Conservation (phyloP, 2,888 invertebrate genomes). For the Agrochola macilenta region DNA sequence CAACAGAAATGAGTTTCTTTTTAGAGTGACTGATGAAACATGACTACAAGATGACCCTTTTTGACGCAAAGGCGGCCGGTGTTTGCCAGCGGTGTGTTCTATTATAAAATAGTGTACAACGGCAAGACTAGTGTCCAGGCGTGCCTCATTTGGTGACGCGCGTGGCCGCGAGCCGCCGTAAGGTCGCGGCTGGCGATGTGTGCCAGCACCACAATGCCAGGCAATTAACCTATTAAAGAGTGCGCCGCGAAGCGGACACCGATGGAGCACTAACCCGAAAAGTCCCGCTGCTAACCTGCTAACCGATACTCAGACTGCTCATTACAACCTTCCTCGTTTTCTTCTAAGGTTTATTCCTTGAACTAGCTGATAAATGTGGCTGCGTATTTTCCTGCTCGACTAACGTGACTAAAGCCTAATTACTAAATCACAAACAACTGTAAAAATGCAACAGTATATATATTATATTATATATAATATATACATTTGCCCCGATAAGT, state of each 20-base stretch:
- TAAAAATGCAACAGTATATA: slow-evolving; percentile 26
- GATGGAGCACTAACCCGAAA: slow-evolving; percentile 84
- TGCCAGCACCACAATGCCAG: slow-evolving; percentile 89
- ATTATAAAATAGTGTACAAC: slow-evolving; percentile 57
- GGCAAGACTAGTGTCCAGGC: slow-evolving; percentile 71
- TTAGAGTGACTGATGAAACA: slow-evolving; percentile 43
- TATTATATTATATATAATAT: too few relatives aligned
- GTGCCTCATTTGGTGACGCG: slow-evolving; percentile 81
- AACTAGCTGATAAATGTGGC: slow-evolving; percentile 21
- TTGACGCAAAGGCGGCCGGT: slow-evolving; percentile 36
- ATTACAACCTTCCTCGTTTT: slow-evolving; percentile 34
- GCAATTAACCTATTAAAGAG: slow-evolving; percentile 90
- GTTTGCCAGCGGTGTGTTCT: slow-evolving; percentile 51
- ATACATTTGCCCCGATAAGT: slow-evolving; percentile 18
- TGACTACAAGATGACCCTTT: slow-evolving; percentile 51
- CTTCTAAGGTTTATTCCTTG: slow-evolving; percentile 20
- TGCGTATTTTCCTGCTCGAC: slow-evolving; percentile 12
- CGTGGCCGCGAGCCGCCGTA: slow-evolving; percentile 87
- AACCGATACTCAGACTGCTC: slow-evolving; percentile 71
- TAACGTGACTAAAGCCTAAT: slow-evolving; percentile 16
- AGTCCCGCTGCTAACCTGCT: slow-evolving; percentile 78
- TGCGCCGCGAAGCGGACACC: slow-evolving; percentile 81
- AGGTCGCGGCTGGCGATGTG: slow-evolving; percentile 88
- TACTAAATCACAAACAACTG: slow-evolving; percentile 15
- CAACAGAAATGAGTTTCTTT: slow-evolving; percentile 50